Evolutionary conservation across 2,797 vertebrate genomes (phyloP).

Genomic region (Cetoscarus ocellatus): DNA sequence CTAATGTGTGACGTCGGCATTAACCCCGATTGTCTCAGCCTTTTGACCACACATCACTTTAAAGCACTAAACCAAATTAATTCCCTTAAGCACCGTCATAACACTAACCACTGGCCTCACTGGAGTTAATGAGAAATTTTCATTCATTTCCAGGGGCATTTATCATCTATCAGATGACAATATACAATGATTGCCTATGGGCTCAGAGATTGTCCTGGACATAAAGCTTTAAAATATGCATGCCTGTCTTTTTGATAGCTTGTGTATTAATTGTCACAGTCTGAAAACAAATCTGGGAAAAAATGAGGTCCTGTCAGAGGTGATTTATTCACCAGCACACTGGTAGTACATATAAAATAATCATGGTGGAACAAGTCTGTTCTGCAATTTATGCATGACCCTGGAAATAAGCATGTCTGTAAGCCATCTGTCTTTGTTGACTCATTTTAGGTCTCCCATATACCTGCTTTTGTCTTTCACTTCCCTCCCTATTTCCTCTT

Average conservation of each 20-base stretch:
- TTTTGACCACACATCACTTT: too few relatives aligned
- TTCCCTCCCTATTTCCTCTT: conserved; percentile 43
- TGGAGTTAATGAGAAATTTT: too few relatives aligned
- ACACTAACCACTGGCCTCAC: too few relatives aligned
- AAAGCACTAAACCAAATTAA: too few relatives aligned
- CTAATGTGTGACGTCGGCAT: too few relatives aligned
- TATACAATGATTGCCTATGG: too few relatives aligned
- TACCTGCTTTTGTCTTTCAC: conserved; percentile 22
- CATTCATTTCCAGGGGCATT: too few relatives aligned
- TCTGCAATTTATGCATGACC: conserved; percentile 36
- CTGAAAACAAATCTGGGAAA: conserved; percentile 17
- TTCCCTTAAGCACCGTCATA: too few relatives aligned
- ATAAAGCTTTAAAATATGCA: neutral
- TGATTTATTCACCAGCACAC: conserved; percentile 38
- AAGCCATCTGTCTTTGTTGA: conserved; percentile 60
- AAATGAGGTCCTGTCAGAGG: conserved; percentile 14
- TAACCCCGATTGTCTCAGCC: too few relatives aligned
- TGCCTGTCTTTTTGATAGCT: conserved; percentile 13
- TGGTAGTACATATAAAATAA: conserved; percentile 25
- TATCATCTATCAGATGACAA: too few relatives aligned
- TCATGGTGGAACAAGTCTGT: conserved; percentile 30
- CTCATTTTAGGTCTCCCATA: conserved; percentile 45
- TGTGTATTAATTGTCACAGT: conserved; percentile 35
- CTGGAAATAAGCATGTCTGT: conserved; percentile 41
- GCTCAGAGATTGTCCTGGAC: too few relatives aligned